Percentiles rank a stretch among this genome's conserved stretches.
These are phyloP conservation scores for Poeciliopsis retropinna DNA, from an alignment of 2,113 vertebrate species.

Conservation along the genomic window DNA sequence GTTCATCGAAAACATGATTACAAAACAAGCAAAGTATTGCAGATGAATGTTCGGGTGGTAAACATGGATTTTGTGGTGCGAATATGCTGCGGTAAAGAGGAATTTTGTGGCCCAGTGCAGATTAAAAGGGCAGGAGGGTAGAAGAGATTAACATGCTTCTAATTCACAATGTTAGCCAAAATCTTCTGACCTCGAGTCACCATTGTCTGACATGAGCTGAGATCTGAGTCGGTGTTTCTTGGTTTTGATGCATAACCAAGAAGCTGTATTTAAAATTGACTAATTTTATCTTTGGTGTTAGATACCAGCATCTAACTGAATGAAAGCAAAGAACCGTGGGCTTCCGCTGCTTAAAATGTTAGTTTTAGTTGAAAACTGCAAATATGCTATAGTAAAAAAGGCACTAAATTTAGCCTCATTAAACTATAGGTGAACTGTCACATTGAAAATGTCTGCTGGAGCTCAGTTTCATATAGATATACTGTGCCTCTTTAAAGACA, in stretches of 20 bases:
- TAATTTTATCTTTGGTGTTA: not conserved
- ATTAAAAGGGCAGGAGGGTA: constrained; percentile 27
- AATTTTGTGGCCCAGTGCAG: constrained; percentile 38
- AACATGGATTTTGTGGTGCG: constrained; percentile 13
- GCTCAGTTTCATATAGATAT: too few species aligned
- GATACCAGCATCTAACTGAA: not conserved
- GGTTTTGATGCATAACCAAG: not conserved
- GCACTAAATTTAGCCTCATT: not conserved
- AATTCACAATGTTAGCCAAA: constrained; percentile 3
- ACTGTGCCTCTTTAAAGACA: too few species aligned
- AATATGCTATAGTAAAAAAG: not conserved
- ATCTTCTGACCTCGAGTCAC: not conserved
- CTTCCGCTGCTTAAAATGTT: not conserved
- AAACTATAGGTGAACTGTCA: not conserved
- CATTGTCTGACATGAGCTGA: not conserved
- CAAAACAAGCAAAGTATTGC: constrained; percentile 5
- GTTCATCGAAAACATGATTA: not conserved
- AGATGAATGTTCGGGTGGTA: constrained; percentile 29
- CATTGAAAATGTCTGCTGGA: not conserved
- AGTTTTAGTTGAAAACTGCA: not conserved
- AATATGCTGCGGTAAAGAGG: constrained; percentile 1
- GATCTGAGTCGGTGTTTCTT: too few species aligned
- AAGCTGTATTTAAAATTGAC: not conserved
- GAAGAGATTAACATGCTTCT: constrained; percentile 32
- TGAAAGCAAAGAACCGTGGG: not conserved